Base-by-base conservation (phyloP, 2,797 vertebrate genomes). In the Epinephelus malabaricus region DNA sequence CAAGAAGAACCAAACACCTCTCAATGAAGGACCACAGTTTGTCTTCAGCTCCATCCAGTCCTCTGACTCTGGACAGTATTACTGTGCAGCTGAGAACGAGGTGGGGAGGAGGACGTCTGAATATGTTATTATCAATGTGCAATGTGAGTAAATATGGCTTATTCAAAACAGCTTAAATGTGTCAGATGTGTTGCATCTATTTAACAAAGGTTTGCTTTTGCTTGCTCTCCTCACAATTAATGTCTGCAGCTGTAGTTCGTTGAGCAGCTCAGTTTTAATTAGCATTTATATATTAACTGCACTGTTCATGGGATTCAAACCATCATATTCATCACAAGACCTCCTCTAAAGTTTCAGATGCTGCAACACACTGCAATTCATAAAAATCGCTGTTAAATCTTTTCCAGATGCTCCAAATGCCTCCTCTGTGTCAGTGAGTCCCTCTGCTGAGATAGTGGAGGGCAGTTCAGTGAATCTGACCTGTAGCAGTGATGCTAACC, bases 401-500 rank as follows among this genome's bases (percentile, higher is more conserved):
- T 11, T 12, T 63, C 45, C 63, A 88, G 88, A 83, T 64, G 27
- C 3, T 76, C 77, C 79, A 23, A 23, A 65, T 19, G 0, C 34
- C 0, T 0, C 2, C 0, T 15, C 27, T 18, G 21, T 84, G 23
- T 80, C 73, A 27, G 23, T 25, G 47, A 76, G 21, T 63, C 2
- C 63, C 21, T 51, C 82, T 66, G 66, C 82, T 66, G 66, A 69
- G 23, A 75, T 83, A 60, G 13, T 69, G 79, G 83, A 88, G 76
- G 73, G 63, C 15, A 69, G 15, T 19, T n/a, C 63, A 63, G 71
- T 88, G 66, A 85, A 3, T 82, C 78, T 90, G 76, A 85, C 23
- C 55, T 90, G 88, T n/a, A 82, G 47, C 47, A 49, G 47, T 49
- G 47, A 49, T 19, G 47, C 17, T 49, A 49, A 49, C 47, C 47